Conservation (phyloP, 2,888 invertebrate genomes). For the Lapara coniferarum region DNA sequence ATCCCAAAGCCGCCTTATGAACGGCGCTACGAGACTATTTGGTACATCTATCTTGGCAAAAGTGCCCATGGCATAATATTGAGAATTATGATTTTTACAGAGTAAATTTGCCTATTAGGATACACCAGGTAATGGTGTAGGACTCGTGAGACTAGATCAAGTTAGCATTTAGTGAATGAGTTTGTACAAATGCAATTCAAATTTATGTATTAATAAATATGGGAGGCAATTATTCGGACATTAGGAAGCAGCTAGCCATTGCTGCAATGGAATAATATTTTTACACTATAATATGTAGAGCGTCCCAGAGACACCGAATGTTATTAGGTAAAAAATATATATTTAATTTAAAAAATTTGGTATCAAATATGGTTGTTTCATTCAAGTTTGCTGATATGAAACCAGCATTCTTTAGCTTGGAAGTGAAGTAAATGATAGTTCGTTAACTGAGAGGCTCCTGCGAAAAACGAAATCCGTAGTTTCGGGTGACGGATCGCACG, state of each 20-base stretch:
- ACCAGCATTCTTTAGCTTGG: no score
- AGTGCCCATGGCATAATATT: no score
- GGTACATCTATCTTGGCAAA: no score
- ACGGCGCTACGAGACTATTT: no score
- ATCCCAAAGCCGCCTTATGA: constrained; percentile 31
- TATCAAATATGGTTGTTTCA: not conserved
- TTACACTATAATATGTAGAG: not conserved
- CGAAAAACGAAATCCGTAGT: no score
- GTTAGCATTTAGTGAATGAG: not conserved
- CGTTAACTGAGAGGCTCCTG: no score
- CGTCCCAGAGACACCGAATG: not conserved
- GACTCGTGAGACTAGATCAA: not conserved
- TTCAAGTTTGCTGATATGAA: no score
- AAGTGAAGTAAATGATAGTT: no score
- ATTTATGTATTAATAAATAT: not conserved
- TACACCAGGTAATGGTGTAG: not conserved
- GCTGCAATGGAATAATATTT: not conserved
- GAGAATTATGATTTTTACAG: no score
- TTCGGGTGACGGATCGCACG: no score
- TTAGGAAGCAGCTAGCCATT: not conserved
- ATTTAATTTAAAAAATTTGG: not conserved
- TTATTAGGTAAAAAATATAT: not conserved
- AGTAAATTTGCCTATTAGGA: not conserved
- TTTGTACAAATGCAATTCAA: not conserved
- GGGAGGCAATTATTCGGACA: not conserved